Conservation (phyloP, 2,888 invertebrate genomes). For the Plagodis pulveraria region DNA sequence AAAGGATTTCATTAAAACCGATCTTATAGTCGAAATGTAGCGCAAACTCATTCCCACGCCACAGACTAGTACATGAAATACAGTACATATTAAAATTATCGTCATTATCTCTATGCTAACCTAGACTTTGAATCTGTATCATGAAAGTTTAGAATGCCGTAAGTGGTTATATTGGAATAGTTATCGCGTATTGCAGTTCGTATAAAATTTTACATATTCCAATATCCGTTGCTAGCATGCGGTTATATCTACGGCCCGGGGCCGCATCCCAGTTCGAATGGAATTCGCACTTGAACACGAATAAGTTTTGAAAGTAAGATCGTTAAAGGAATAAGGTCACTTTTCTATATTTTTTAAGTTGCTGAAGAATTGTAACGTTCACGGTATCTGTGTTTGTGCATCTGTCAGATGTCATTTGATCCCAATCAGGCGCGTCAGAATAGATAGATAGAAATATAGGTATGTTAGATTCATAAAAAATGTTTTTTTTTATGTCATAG, state of each 20-base stretch:
- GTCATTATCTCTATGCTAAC: background rate
- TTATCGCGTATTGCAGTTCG: conserved; percentile 16
- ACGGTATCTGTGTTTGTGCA: too few relatives aligned
- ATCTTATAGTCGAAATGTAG: conserved; percentile 9
- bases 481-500: too few relatives aligned
- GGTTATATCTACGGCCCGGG: conserved; percentile 1
- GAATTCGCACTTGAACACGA: too few relatives aligned
- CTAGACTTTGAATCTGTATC: background rate
- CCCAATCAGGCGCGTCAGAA: too few relatives aligned
- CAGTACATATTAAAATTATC: background rate
- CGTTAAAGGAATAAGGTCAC: too few relatives aligned
- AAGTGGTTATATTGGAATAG: background rate
- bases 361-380: too few relatives aligned
- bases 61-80: background rate
- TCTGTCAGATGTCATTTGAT: too few relatives aligned
- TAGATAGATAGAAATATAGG: too few relatives aligned
- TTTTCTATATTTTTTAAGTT: too few relatives aligned
- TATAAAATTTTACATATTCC: conserved; percentile 25
- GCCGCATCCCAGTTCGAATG: too few relatives aligned
- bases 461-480: too few relatives aligned
- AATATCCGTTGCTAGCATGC: conserved; percentile 15
- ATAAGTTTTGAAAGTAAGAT: too few relatives aligned
- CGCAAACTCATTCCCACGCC: conserved; percentile 9
- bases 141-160: background rate
- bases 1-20: background rate